A percentile compares a stretch with the other conserved stretches of the same genome.
Conservation (phyloP, 2,888 invertebrate genomes). For the Drosophila gaucha region DNA sequence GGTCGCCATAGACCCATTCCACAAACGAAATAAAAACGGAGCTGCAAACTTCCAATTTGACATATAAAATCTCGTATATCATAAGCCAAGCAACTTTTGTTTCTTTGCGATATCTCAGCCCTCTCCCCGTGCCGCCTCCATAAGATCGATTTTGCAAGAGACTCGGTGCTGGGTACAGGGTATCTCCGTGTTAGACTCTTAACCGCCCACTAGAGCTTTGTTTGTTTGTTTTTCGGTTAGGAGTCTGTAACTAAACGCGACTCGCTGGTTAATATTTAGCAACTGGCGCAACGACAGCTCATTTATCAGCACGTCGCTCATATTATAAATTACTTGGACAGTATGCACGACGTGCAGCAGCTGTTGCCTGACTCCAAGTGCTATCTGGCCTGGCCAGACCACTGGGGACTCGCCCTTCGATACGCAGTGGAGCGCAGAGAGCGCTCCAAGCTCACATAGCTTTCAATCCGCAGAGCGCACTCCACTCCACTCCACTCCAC, state of each 20-base stretch:
- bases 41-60: not conserved
- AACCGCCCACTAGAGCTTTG: not conserved
- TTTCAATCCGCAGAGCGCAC: constrained; percentile 17
- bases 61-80: not conserved
- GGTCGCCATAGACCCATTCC: not conserved
- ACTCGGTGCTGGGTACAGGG: not conserved
- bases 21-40: too few species aligned
- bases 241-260: constrained; percentile 34
- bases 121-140: not conserved
- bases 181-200: not conserved
- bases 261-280: constrained; percentile 57
- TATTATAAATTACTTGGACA: constrained; percentile 62
- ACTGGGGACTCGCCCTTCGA: constrained; percentile 48
- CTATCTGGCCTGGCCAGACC: constrained; percentile 47
- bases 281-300: constrained; percentile 58
- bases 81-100: not conserved
- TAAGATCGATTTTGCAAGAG: not conserved
- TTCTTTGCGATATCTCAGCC: not conserved
- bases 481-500: constrained; percentile 2
- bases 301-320: constrained; percentile 59
- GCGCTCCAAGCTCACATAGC: constrained; percentile 25
- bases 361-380: constrained; percentile 33
- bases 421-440: constrained; percentile 48
- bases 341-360: constrained; percentile 56
- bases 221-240: constrained; percentile 13